Evolutionary conservation across 2,888 invertebrate species (phyloP), one percentile per base, ranked within the genome.

Genomic region (Eupithecia subfuscata): DNA sequence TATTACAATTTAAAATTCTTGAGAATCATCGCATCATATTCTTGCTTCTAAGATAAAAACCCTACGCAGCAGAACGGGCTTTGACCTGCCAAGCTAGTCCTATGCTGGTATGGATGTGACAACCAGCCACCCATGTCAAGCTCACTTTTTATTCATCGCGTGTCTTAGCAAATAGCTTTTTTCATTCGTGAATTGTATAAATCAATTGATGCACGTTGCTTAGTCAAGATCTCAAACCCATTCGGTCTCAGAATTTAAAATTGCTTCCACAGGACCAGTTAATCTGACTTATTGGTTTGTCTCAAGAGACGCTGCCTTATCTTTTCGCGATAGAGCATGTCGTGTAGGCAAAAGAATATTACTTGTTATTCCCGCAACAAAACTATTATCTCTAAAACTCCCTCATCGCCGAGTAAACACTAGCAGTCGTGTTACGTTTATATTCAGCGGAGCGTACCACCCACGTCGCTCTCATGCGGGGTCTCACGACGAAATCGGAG

Each of bases 361-460:
- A 18, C 65, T 70, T 77, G 70, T 56, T 67, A 70, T 72, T 68
- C 74, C 69, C 65, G 34, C 74, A 74, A 70, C 72, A 75, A 74
- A 73, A 75, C 77, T 72, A 77, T 74, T 71, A 69, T 75, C 70
- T 77, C 70, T 68, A 78, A 79, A 82, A 71, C 79, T 82, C 70
- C 69, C 78, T 79, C 82, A 84, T 78, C 79, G 77, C 75, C 30
- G 83, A 85, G 82, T 85, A 75, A 75, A 73, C 77, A 85, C 82
- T 84, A 86, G 87, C 86, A 85, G 86, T 83, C 83, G 81, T 85
- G 85, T 83, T 85, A 86, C 89, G 86, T 91, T 91, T 93, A 91
- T 91, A 91, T 92, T 91, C 89, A 89, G 87, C 86, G 82, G 84
- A 82, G 87, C 86, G 84, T 88, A 87, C 93, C 93, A 92, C 93